Conservation (phyloP, 2,888 invertebrate species). For the Noctua fimbriata region DNA sequence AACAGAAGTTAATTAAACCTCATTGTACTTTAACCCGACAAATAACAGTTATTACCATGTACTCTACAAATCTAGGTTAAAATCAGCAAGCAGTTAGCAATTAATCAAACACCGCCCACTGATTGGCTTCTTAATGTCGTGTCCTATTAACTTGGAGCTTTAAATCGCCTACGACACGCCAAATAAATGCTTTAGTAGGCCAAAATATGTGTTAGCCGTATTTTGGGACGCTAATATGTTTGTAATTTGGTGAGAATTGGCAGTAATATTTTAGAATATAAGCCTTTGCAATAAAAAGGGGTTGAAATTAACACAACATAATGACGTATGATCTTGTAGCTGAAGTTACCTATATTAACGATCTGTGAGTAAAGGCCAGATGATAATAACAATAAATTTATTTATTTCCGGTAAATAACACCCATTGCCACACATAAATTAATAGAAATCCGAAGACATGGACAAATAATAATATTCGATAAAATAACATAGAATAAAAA, state of each 20-base stretch:
- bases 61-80: conserved; percentile 54
- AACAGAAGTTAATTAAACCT: conserved; percentile 28
- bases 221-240: background rate
- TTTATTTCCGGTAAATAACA: no score
- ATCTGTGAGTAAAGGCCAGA: background rate
- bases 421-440: no score
- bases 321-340: background rate
- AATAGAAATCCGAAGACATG: no score
- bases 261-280: background rate
- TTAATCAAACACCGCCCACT: conserved; percentile 58
- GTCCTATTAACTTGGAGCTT: conserved; percentile 25
- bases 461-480: no score
- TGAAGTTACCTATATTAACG: background rate
- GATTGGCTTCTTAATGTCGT: conserved; percentile 34
- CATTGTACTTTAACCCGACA: conserved; percentile 17
- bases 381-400: no score
- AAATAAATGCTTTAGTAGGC: background rate
- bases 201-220: background rate
- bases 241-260: background rate
- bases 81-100: conserved; percentile 56
- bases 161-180: conserved; percentile 37
- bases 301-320: background rate
- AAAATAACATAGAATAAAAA: no score
- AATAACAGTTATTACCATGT: conserved; percentile 43
- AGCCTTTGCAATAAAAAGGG: background rate